These are phyloP conservation scores for Drosophila kikkawai DNA, from an alignment of 1,140 invertebrate genomes.

Conservation along the genomic window DNA sequence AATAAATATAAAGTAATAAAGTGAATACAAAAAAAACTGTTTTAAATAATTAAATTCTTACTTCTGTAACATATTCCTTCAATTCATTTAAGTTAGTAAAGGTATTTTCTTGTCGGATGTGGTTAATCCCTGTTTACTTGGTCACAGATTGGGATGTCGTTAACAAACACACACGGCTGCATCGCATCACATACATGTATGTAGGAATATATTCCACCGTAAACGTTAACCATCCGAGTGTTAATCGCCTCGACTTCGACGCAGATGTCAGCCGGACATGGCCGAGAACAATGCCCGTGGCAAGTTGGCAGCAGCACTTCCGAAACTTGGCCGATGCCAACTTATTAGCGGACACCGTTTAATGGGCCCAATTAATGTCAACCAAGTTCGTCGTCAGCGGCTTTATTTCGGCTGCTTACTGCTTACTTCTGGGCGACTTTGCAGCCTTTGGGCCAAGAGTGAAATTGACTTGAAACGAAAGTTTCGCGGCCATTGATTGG, in stretches of 20 bases:
- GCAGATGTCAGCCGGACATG: conserved; percentile 65
- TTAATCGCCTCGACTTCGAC: conserved; percentile 67
- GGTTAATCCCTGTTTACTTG: conserved; percentile 1
- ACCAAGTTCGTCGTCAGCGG: conserved; percentile 49
- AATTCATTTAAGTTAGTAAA: background rate
- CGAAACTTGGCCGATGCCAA: conserved; percentile 59
- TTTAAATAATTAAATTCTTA: too few relatives aligned
- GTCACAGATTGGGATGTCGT: conserved; percentile 36
- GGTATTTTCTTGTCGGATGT: conserved; percentile 12
- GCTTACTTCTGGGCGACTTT: conserved; percentile 14
- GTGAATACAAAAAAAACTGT: too few relatives aligned
- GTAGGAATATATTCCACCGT: conserved; percentile 17
- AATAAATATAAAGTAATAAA: too few relatives aligned
- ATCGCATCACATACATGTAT: conserved; percentile 23
- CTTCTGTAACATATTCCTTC: background rate
- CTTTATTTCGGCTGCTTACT: conserved; percentile 4
- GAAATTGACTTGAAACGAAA: conserved; percentile 69
- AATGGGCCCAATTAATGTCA: conserved; percentile 81
- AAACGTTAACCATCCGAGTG: conserved; percentile 53
- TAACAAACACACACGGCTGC: conserved; percentile 24
- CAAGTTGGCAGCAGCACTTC: conserved; percentile 36
- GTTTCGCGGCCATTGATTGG: conserved; percentile 70
- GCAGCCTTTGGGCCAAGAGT: conserved; percentile 44
- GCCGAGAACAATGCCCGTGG: conserved; percentile 49
- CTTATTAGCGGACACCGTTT: conserved; percentile 76